A percentile compares a stretch with the other conserved stretches of the same genome.
phyloP scores from a whole-genome alignment of 2,113 vertebrate genomes.

The Platichthys stellatus region DNA sequence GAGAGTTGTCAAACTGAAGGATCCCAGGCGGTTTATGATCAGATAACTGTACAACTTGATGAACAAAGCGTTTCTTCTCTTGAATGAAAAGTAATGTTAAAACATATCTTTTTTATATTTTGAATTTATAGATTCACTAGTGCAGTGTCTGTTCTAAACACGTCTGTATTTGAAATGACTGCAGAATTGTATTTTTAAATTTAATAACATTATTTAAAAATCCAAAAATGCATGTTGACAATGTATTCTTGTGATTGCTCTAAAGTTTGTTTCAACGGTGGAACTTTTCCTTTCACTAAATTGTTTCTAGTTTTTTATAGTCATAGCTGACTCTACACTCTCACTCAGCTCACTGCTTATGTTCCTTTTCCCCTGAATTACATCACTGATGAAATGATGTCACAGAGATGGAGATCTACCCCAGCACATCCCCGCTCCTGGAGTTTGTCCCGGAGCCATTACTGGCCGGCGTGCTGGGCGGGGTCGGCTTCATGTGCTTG shows the following conservation, averaged over 20 bases:
- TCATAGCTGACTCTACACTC: constrained; percentile 6
- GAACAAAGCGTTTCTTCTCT: neutral
- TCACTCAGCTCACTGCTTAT: neutral
- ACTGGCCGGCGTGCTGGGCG: constrained; percentile 88
- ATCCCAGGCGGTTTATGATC: neutral
- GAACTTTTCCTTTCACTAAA: neutral
- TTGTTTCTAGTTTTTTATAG: neutral
- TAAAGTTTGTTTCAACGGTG: neutral
- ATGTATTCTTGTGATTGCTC: neutral
- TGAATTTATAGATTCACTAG: too few species aligned
- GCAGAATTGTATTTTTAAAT: too few species aligned
- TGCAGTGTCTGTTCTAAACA: too few species aligned
- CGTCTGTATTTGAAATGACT: too few species aligned
- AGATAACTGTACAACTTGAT: neutral
- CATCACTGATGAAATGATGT: constrained; percentile 17
- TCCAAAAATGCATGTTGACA: too few species aligned
- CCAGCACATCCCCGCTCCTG: constrained; percentile 83
- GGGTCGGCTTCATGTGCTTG: constrained; percentile 88
- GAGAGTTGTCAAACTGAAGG: constrained; percentile 11
- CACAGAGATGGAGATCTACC: constrained; percentile 87
- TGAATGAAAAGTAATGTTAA: neutral
- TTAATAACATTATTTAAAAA: too few species aligned
- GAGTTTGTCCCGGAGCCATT: constrained; percentile 87
- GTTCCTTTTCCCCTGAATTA: neutral
- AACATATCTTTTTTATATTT: too few species aligned